Evolutionary conservation across 2,113 vertebrate genomes (phyloP).

Genomic region (Centropus unirufus): DNA sequence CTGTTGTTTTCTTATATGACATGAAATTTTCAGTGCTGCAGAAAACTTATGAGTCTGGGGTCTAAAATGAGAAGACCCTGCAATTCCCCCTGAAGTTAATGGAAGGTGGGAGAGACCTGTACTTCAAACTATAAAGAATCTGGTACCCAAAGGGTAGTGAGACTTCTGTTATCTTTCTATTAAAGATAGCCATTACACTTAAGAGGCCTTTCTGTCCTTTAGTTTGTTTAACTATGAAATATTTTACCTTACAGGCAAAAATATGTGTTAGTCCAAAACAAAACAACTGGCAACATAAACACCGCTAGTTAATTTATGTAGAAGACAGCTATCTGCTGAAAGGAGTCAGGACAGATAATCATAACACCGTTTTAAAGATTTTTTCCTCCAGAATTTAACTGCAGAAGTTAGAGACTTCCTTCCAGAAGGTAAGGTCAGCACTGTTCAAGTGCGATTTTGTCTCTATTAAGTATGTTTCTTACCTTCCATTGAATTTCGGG

Average conservation of each 20-base stretch:
- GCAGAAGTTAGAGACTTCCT: constrained; percentile 31
- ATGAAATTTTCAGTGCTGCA: not conserved
- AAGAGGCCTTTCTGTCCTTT: not conserved
- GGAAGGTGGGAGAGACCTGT: not conserved
- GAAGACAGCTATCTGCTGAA: constrained; percentile 9
- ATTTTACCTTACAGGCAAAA: constrained; percentile 14
- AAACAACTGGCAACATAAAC: constrained; percentile 20
- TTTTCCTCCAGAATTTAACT: not conserved
- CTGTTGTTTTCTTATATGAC: not conserved
- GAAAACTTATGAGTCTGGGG: not conserved
- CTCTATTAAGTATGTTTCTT: constrained; percentile 21
- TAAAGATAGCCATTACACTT: not conserved
- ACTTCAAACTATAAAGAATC: not conserved
- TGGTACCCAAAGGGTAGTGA: not conserved
- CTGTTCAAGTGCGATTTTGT: constrained; percentile 16
- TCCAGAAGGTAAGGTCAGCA: not conserved
- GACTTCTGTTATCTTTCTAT: not conserved
- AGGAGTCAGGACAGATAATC: constrained; percentile 15
- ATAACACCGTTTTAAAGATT: not conserved
- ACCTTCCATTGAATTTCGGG: constrained; percentile 6
- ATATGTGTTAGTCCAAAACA: not conserved
- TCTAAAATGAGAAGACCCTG: not conserved
- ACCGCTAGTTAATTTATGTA: not conserved
- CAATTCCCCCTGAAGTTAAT: not conserved
- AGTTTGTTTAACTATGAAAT: constrained; percentile 10